Evolutionary conservation across 2,888 invertebrate genomes (phyloP), one percentile per base, ranked within the genome.

Genomic region (Orthonevra nobilis): DNA sequence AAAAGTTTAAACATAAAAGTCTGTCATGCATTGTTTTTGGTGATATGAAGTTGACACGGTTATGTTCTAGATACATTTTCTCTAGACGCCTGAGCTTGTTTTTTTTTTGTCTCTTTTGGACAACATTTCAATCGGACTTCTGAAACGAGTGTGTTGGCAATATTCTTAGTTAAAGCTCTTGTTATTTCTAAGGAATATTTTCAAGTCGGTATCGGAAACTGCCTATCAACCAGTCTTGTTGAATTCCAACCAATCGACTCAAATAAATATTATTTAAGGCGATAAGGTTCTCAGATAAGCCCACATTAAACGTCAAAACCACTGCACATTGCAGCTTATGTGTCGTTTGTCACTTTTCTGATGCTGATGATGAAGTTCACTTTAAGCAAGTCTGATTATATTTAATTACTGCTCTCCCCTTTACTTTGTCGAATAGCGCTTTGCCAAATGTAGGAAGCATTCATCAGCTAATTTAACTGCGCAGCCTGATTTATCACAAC

Each of bases 281-380:
- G 50, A 50, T 32, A 50, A 32, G 20, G 19, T 20, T 26, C 14
- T 38, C 38, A 68, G 48, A 58, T 48, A 44, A 40, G 19, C 46
- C 20, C 30, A 48, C 38, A 14, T 10, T 19, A 58, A n/a, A 19
- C 52, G 36, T 38, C 14, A 30, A 70, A 58, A 38, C 42, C 28
- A 52, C 60, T 70, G 56, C 61, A 23, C 60, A 60, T 30, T 36
- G 15, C 44, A 52, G 52, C 40, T 50, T 50, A 48, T 70, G 60
- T 10, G 20, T n/a, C 23, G 14, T 20, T 26, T 5, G 10, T 20
- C 6, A n/a, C 17, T n/a, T n/a, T n/a, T n/a, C n/a, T n/a, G n/a
- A n/a, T n/a, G n/a, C n/a, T 32, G 42, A 30, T 46, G 68, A 30
- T 48, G 48, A 52, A 36, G 50, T 42, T 60, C 52, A 52, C 60